phyloP scores from a whole-genome alignment of 2,888 invertebrate genomes.

The Germaria angustata region DNA sequence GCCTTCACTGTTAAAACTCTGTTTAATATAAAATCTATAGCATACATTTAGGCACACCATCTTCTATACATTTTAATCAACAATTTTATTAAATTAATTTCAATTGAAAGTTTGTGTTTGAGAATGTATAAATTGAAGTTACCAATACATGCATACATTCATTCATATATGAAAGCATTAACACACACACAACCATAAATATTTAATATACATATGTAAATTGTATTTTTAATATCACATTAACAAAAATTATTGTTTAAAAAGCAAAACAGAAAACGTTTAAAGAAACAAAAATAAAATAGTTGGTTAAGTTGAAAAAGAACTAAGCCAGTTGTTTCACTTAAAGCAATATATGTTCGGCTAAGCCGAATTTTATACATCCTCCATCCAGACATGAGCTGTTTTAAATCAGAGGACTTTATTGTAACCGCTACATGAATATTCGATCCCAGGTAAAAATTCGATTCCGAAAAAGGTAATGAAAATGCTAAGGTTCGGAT shows the following conservation, averaged over 20 bases:
- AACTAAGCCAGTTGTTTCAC: conserved; percentile 4
- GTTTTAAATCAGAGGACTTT: too few species aligned
- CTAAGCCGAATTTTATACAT: too few species aligned
- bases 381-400: too few species aligned
- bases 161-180: conserved; percentile 9
- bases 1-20: conserved; percentile 21
- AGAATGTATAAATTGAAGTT: not conserved
- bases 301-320: conserved; percentile 58
- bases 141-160: not conserved
- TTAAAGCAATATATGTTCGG: too few species aligned
- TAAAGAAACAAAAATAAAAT: conserved; percentile 43
- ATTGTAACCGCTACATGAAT: too few species aligned
- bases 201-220: conserved; percentile 13
- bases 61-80: not conserved
- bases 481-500: too few species aligned
- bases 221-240: conserved; percentile 29
- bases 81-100: too few species aligned
- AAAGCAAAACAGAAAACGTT: conserved; percentile 30
- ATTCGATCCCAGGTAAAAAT: too few species aligned
- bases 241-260: conserved; percentile 36
- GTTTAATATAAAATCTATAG: not conserved
- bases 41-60: not conserved
- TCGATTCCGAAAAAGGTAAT: too few species aligned
- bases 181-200: conserved; percentile 2
- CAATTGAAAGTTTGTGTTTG: not conserved